A percentile compares a stretch with the other conserved stretches of the same genome.
phyloP scores from a whole-genome alignment of 1,140 invertebrate genomes.

The Sinonovacula constricta region DNA sequence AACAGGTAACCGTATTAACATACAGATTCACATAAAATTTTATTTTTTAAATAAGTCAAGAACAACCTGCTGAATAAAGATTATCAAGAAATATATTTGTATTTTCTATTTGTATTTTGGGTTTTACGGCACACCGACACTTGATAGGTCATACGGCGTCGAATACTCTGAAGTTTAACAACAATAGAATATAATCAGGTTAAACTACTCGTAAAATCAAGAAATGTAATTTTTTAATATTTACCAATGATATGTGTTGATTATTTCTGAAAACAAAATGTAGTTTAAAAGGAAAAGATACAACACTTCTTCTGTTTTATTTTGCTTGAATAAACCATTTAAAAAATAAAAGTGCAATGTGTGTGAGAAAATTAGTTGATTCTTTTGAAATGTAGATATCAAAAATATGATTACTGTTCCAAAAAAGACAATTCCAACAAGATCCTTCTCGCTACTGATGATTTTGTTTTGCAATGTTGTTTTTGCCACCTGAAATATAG shows the following conservation, averaged over 20 bases:
- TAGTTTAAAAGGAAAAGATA: background rate
- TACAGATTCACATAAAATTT: constrained; percentile 32
- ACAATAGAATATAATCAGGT: too few species aligned
- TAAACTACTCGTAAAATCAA: too few species aligned
- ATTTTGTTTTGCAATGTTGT: constrained; percentile 80
- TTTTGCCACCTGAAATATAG: constrained; percentile 64
- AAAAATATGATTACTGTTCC: constrained; percentile 80
- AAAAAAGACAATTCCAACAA: constrained; percentile 80
- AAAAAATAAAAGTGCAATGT: too few species aligned
- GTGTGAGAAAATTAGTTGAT: too few species aligned
- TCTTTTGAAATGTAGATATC: too few species aligned
- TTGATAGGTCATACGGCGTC: too few species aligned
- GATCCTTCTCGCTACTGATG: constrained; percentile 79
- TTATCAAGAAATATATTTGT: too few species aligned
- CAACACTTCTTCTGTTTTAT: background rate
- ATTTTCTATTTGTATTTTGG: too few species aligned
- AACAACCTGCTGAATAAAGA: too few species aligned
- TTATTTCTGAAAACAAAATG: background rate
- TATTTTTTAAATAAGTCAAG: constrained; percentile 5
- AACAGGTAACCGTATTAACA: too few species aligned
- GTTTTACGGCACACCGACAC: background rate
- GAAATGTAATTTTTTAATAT: too few species aligned
- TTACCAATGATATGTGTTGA: background rate
- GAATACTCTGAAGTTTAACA: background rate
- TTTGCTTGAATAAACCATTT: background rate